These are phyloP conservation scores for Campylomormyrus tamandua DNA, from an alignment of 2,113 vertebrate species.

Conservation along the genomic window DNA sequence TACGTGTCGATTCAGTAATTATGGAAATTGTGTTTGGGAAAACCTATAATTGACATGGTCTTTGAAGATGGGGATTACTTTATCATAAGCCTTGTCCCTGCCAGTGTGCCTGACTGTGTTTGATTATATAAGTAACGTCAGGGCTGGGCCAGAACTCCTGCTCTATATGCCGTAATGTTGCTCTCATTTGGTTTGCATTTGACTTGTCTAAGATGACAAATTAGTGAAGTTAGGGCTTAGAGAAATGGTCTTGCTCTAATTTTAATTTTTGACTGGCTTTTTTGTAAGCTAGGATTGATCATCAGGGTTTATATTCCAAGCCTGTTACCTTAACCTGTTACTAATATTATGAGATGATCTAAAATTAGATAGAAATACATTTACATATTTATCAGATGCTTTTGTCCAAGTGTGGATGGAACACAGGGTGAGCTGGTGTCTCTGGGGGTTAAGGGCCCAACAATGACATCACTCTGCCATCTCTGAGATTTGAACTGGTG, in stretches of 20 bases:
- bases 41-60: not conserved
- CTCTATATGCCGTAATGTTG: not conserved
- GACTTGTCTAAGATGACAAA: not conserved
- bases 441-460: not conserved
- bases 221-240: not conserved
- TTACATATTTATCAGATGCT: not conserved
- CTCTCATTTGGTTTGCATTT: not conserved
- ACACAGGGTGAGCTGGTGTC: not conserved
- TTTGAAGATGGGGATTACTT: not conserved
- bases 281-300: not conserved
- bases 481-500: not conserved
- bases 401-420: not conserved
- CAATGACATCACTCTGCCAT: not conserved
- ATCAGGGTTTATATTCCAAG: not conserved
- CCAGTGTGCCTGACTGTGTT: not conserved
- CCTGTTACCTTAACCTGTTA: not conserved
- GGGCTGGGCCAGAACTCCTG: not conserved
- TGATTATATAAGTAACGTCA: not conserved
- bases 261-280: not conserved
- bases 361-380: not conserved
- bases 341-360: not conserved
- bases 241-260: not conserved
- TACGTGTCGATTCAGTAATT: not conserved
- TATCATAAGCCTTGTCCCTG: not conserved
- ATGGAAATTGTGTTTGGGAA: not conserved